A percentile compares a stretch with the other conserved stretches of the same genome.
Conservation (phyloP, 2,113 vertebrate genomes). For the Aix galericulata region DNA sequence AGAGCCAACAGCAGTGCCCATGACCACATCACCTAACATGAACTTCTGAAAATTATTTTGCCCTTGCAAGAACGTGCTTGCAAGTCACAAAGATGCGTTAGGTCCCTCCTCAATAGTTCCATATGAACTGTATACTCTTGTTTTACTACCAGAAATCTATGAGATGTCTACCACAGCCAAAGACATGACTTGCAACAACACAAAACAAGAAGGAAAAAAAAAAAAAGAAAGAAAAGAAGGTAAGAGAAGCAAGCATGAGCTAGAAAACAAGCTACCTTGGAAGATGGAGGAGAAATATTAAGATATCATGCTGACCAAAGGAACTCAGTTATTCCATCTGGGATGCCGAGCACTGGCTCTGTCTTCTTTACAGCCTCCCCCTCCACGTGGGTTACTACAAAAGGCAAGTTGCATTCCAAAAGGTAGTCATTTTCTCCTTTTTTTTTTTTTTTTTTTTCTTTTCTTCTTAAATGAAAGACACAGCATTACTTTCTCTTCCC, state of each 20-base stretch:
- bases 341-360: background rate
- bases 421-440: background rate
- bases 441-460: too few relatives aligned
- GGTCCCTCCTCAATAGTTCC: background rate
- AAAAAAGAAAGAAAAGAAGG: background rate
- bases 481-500: slow-evolving; percentile 1
- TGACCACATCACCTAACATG: background rate
- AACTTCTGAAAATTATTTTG: slow-evolving; percentile 36
- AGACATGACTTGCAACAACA: background rate
- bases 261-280: background rate
- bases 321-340: background rate
- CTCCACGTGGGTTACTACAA: background rate
- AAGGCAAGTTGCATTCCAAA: background rate
- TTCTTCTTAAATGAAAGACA: background rate
- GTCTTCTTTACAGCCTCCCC: background rate
- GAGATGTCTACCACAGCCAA: background rate
- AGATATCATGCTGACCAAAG: background rate
- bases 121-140: background rate
- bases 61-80: background rate
- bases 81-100: background rate
- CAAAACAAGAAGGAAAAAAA: background rate
- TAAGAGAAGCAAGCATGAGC: background rate
- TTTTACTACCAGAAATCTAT: slow-evolving; percentile 11
- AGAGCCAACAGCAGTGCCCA: background rate
- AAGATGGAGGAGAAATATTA: background rate